These are phyloP conservation scores for Calliscelio sp. DNA, from an alignment of 2,888 invertebrate genomes.

Conservation along the genomic window DNA sequence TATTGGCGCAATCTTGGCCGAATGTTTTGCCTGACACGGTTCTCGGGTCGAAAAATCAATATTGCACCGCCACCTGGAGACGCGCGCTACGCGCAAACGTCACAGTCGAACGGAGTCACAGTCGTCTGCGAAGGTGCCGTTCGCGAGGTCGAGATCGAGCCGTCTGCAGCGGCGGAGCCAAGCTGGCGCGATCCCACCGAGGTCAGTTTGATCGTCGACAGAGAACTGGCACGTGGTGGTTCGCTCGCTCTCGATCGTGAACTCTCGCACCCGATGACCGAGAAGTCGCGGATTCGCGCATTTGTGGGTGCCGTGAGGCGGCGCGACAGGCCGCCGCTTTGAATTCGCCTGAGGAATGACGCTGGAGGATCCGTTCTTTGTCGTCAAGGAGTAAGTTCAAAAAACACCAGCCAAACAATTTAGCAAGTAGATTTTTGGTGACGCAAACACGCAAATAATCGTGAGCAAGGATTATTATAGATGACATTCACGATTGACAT, in stretches of 20 bases:
- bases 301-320: slow-evolving; percentile 83
- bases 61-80: slow-evolving; percentile 76
- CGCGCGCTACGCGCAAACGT: slow-evolving; percentile 82
- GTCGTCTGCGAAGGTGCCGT: slow-evolving; percentile 79
- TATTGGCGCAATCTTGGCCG: background rate
- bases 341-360: slow-evolving; percentile 93
- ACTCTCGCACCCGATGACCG: slow-evolving; percentile 81
- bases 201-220: slow-evolving; percentile 71
- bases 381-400: slow-evolving; percentile 97
- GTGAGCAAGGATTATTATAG: no score
- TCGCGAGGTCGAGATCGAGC: slow-evolving; percentile 77
- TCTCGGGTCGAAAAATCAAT: slow-evolving; percentile 77
- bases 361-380: slow-evolving; percentile 99
- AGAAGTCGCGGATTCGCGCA: slow-evolving; percentile 77
- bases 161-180: background rate
- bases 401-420: no score
- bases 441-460: no score
- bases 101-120: slow-evolving; percentile 83
- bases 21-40: slow-evolving; percentile 30
- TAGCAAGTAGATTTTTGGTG: no score
- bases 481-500: slow-evolving; percentile 16
- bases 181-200: slow-evolving; percentile 65
- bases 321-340: slow-evolving; percentile 84
- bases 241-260: slow-evolving; percentile 62
- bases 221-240: slow-evolving; percentile 24